phyloP scores from a whole-genome alignment of 2,113 vertebrate species.

The Telmatochromis sp. region DNA sequence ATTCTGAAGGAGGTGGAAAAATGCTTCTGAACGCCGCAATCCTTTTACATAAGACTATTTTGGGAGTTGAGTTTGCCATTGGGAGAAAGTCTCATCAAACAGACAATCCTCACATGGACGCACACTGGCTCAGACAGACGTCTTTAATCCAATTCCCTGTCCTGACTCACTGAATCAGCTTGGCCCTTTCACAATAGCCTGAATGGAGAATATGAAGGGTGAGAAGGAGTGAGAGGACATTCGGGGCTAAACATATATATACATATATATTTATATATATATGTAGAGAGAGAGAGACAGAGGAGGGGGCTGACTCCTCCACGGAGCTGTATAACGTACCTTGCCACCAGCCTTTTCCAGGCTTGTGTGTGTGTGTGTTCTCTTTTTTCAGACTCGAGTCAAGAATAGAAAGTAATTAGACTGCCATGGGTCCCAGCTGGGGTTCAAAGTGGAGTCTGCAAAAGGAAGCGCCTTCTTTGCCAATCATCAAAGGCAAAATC shows the following conservation, averaged over 20 bases:
- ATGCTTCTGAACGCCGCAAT: constrained; percentile 3
- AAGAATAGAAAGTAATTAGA: constrained; percentile 75
- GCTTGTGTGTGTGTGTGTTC: not conserved
- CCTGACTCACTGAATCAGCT: constrained; percentile 19
- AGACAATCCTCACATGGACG: constrained; percentile 22
- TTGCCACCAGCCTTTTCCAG: not conserved
- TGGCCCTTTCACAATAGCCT: constrained; percentile 9
- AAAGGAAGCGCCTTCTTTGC: constrained; percentile 21
- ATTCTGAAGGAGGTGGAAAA: not conserved
- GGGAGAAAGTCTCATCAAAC: constrained; percentile 41
- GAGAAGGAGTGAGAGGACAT: not conserved
- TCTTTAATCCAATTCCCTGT: constrained; percentile 37
- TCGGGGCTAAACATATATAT: not conserved
- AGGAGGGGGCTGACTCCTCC: not conserved
- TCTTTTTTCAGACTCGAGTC: constrained; percentile 8
- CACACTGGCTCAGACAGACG: constrained; percentile 44
- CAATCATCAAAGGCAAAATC: constrained; percentile 52
- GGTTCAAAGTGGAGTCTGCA: constrained; percentile 61
- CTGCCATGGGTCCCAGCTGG: constrained; percentile 49
- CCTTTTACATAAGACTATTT: constrained; percentile 32
- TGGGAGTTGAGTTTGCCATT: constrained; percentile 13
- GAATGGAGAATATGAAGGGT: not conserved
- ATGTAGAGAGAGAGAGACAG: not conserved
- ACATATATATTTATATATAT: rapidly evolving
- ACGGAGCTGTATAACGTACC: not conserved